These are phyloP conservation scores for Labeo calbasu DNA, from an alignment of 2,797 vertebrate species.

Conservation along the genomic window DNA sequence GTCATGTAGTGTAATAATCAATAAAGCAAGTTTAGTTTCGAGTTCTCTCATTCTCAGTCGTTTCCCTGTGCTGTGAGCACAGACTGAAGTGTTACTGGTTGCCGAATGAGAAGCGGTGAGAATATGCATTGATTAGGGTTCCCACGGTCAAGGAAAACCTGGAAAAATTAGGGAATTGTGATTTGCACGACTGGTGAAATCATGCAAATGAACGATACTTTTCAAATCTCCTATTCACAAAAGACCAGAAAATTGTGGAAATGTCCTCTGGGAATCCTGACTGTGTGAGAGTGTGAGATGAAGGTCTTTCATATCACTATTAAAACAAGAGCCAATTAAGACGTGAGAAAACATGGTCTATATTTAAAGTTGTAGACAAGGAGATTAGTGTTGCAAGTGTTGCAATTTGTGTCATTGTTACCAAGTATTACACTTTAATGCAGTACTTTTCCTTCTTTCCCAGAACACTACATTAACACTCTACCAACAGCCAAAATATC, in stretches of 20 bases:
- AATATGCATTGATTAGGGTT: conserved; percentile 23
- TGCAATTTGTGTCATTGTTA: not conserved
- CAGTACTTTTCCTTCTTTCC: not conserved
- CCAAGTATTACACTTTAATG: not conserved
- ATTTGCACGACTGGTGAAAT: conserved; percentile 1
- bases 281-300: not conserved
- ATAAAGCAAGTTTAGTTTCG: not conserved
- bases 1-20: conserved; percentile 26
- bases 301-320: no score
- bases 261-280: not conserved
- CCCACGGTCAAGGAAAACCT: conserved; percentile 9
- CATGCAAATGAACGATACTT: not conserved
- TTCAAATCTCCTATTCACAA: not conserved
- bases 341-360: not conserved
- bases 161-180: conserved; percentile 10
- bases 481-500: not conserved
- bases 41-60: not conserved
- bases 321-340: not conserved
- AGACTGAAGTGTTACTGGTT: not conserved
- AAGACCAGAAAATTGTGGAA: not conserved
- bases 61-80: conserved; percentile 1
- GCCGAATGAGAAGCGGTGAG: not conserved
- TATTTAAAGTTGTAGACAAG: not conserved
- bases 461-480: not conserved
- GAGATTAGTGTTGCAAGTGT: not conserved